A percentile compares a stretch with the other conserved stretches of the same genome.
These are phyloP conservation scores for Cirrhinus molitorella DNA, from an alignment of 2,797 vertebrate species.

Conservation along the genomic window DNA sequence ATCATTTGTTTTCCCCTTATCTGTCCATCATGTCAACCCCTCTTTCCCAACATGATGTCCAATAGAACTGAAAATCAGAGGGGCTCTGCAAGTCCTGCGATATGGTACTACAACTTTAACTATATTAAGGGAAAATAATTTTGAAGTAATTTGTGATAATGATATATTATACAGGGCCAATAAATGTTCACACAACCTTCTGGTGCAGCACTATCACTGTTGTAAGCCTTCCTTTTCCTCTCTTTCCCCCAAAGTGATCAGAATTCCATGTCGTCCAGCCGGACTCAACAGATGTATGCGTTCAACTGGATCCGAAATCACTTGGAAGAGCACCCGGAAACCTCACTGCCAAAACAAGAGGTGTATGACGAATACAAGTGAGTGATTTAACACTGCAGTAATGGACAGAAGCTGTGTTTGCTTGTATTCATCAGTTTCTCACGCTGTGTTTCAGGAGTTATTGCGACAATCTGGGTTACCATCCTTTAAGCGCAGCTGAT, in stretches of 20 bases:
- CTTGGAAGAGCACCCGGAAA: slow-evolving; percentile 98
- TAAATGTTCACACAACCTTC: slow-evolving; percentile 57
- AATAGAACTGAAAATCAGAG: slow-evolving; percentile 84
- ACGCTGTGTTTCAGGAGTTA: slow-evolving; percentile 88
- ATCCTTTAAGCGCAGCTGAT: slow-evolving; percentile 97
- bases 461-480: slow-evolving; percentile 99
- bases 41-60: slow-evolving; percentile 77
- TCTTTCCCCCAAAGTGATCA: slow-evolving; percentile 84
- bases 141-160: slow-evolving; percentile 21
- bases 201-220: slow-evolving; percentile 30
- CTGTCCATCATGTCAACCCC: slow-evolving; percentile 79
- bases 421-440: neutral
- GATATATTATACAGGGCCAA: slow-evolving; percentile 26
- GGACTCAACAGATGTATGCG: slow-evolving; percentile 97
- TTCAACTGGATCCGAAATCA: slow-evolving; percentile 99
- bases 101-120: slow-evolving; percentile 81
- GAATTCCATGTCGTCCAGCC: slow-evolving; percentile 96
- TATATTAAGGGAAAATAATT: slow-evolving; percentile 70
- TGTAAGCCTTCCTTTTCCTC: slow-evolving; percentile 31
- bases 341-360: slow-evolving; percentile 98
- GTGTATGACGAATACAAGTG: slow-evolving; percentile 99
- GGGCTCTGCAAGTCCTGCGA: slow-evolving; percentile 81
- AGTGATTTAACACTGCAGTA: slow-evolving; percentile 68
- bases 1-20: slow-evolving; percentile 82
- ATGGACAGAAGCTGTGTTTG: neutral